Percentiles rank a stretch among this genome's conserved stretches.
Conservation (phyloP, 2,888 invertebrate species). For the Dysmachus trigonus region DNA sequence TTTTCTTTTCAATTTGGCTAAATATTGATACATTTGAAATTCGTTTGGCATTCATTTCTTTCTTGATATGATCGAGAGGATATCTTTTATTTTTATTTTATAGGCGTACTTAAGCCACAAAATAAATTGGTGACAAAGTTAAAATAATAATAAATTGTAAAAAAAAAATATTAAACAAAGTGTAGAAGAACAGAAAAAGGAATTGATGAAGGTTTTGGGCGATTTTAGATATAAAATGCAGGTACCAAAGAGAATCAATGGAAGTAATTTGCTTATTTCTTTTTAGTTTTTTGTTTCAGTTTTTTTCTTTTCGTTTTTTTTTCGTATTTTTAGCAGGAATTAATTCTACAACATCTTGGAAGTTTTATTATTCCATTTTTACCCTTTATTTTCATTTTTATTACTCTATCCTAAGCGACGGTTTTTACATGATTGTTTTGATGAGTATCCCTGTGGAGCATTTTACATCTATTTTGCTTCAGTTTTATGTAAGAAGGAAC, state of each 20-base stretch:
- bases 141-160: background rate
- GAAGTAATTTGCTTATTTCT: background rate
- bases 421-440: constrained; percentile 34
- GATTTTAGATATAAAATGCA: background rate
- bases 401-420: background rate
- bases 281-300: background rate
- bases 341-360: background rate
- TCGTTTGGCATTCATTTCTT: background rate
- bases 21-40: background rate
- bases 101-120: background rate
- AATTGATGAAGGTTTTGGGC: background rate
- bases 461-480: background rate
- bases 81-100: background rate
- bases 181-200: background rate
- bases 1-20: background rate
- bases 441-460: background rate
- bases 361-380: background rate
- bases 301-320: background rate
- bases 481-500: background rate
- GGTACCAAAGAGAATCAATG: constrained; percentile 13
- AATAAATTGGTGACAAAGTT: background rate
- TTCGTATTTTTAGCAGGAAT: background rate
- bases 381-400: background rate
- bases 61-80: constrained; percentile 14
- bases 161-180: background rate